Evolutionary conservation across 1,140 invertebrate genomes (phyloP), one percentile per base, ranked within the genome.

Genomic region (Ericerus pela): DNA sequence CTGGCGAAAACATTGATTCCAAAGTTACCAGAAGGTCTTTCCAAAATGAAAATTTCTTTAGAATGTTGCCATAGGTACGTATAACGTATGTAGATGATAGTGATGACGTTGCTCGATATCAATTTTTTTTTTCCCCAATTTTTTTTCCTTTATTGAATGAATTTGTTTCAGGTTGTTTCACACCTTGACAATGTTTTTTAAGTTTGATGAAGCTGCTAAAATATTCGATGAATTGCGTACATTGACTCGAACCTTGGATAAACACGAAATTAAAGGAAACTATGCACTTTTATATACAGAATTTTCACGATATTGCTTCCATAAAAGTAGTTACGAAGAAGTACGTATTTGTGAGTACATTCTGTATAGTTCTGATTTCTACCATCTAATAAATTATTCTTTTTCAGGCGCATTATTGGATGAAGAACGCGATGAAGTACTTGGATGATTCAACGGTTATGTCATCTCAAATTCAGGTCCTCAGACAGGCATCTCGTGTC

Each of bases 401-500:
- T 54, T 66, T 67, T n/a, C 65, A 80, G 78, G 65, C 75, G 12
- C 75, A 72, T 61, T 66, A 66, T 43, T 88, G 85, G 80, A 82
- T 82, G 68, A 70, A 80, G 62, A 70, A 77, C 61, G 85, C 87
- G 6, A 70, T 91, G 31, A 70, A 73, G 72, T 79, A 28, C 75
- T 79, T 22, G 67, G 74, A 56, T 73, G 78, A 62, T 75, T 83
- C 47, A 77, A 77, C 16, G 75, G 16, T 24, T 47, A 24, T 47
- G 8, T 14, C 41, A 2, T 24, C 41, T 4, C 16, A 47, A 47
- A 47, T 92, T 30, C 85, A 91, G 68, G 83, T 90, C 31, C 66
- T 92, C 4, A 75, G 88, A 30, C 81, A 87, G 64, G 83, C 85
- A 61, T 80, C 85, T 38, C 91, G 87, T 73, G 79, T 84, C 8